Percentiles rank a stretch among this genome's conserved stretches.
These are phyloP conservation scores for Troides aeacus DNA, from an alignment of 2,888 invertebrate genomes.

Conservation along the genomic window DNA sequence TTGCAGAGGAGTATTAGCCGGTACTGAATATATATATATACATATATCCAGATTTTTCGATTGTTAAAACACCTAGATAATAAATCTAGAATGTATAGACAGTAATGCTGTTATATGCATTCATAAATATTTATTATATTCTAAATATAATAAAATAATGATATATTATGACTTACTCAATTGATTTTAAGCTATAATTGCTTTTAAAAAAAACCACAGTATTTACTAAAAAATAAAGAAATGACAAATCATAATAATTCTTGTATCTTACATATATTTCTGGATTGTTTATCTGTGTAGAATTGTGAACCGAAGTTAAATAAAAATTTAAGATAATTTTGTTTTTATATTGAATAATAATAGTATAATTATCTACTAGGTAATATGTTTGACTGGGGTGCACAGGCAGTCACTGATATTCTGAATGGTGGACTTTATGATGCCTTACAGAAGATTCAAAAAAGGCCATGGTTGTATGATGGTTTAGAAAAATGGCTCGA, in stretches of 20 bases:
- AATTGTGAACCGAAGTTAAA: no score
- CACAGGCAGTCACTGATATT: constrained; percentile 91
- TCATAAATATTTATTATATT: no score
- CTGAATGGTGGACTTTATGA: constrained; percentile 93
- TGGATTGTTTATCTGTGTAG: no score
- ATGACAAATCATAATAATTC: no score
- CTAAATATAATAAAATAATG: no score
- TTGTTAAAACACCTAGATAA: neutral
- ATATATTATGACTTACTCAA: no score
- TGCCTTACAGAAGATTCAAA: constrained; percentile 90
- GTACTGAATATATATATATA: constrained; percentile 42
- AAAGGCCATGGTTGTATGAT: constrained; percentile 95
- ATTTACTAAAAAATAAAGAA: no score
- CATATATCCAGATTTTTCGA: neutral
- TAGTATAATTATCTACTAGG: constrained; percentile 70
- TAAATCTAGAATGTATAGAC: neutral
- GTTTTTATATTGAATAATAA: neutral
- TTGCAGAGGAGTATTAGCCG: constrained; percentile 84
- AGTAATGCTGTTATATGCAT: no score
- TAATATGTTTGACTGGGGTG: constrained; percentile 99
- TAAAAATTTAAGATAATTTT: no score
- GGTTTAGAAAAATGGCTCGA: constrained; percentile 90
- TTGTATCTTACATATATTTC: no score
- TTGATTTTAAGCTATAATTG: no score
- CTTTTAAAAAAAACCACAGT: no score